phyloP scores from a whole-genome alignment of 2,113 vertebrate species.

The Chloroceryle aenea region DNA sequence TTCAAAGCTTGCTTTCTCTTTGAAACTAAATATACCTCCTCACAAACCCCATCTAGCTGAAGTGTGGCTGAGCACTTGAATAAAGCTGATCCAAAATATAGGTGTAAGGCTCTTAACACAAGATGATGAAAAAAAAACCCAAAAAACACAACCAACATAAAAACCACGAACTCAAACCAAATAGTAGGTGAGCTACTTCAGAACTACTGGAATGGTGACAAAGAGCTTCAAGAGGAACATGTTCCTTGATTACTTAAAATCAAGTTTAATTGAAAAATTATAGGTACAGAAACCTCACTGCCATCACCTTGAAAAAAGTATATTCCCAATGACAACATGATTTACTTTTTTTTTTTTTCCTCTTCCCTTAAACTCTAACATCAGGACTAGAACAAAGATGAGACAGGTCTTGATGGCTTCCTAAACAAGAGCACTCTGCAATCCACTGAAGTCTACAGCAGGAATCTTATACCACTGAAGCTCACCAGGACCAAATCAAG shows the following conservation, averaged over 20 bases:
- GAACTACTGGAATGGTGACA: neutral
- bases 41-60: neutral
- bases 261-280: neutral
- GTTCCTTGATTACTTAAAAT: neutral
- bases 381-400: neutral
- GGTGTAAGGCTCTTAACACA: neutral
- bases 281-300: neutral
- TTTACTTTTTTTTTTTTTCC: neutral
- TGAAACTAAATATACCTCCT: neutral
- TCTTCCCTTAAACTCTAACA: neutral
- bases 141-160: too few species aligned
- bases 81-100: neutral
- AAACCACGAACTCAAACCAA: neutral
- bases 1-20: neutral
- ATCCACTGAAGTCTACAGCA: neutral
- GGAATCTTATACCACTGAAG: neutral
- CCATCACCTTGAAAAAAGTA: neutral
- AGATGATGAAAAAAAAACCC: neutral
- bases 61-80: neutral
- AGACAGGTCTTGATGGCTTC: neutral
- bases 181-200: neutral
- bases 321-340: neutral
- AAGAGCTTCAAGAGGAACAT: neutral
- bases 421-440: neutral
- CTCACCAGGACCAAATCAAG: neutral